phyloP scores from a whole-genome alignment of 2,113 vertebrate genomes.

The Lepisosteus oculatus region DNA sequence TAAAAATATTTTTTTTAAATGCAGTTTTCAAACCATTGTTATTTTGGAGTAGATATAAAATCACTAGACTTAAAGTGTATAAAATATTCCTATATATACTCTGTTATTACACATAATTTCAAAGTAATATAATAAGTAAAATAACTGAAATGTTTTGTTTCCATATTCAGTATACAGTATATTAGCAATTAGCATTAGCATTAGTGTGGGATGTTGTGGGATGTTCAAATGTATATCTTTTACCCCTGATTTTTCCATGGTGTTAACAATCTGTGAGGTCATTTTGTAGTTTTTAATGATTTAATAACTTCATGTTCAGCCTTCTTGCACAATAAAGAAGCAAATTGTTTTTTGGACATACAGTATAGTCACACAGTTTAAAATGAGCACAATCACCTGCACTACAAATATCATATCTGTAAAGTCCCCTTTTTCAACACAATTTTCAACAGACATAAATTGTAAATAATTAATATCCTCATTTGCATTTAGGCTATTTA shows the following conservation, averaged over 20 bases:
- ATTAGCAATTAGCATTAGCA: neutral
- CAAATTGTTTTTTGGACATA: constrained; percentile 28
- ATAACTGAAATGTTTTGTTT: neutral
- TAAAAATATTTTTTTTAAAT: too few species aligned
- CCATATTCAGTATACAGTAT: constrained; percentile 28
- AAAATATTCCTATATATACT: too few species aligned
- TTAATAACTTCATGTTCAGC: constrained; percentile 1
- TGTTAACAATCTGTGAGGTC: neutral
- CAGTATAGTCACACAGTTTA: constrained; percentile 27
- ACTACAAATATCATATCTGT: constrained; percentile 27
- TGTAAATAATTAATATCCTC: constrained; percentile 8
- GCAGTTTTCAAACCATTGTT: too few species aligned
- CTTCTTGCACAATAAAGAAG: constrained; percentile 19
- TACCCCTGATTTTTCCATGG: neutral
- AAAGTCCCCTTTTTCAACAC: constrained; percentile 3
- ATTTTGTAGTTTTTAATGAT: constrained; percentile 1
- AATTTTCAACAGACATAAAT: neutral
- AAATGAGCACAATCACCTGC: constrained; percentile 30
- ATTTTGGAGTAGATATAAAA: too few species aligned
- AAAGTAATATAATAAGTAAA: too few species aligned
- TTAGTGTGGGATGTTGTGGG: too few species aligned
- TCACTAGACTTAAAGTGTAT: too few species aligned
- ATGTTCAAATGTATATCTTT: neutral
- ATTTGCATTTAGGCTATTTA: constrained; percentile 12
- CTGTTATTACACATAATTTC: too few species aligned